phyloP scores from a whole-genome alignment of 2,888 invertebrate genomes.

The Heteropelma amictum region DNA sequence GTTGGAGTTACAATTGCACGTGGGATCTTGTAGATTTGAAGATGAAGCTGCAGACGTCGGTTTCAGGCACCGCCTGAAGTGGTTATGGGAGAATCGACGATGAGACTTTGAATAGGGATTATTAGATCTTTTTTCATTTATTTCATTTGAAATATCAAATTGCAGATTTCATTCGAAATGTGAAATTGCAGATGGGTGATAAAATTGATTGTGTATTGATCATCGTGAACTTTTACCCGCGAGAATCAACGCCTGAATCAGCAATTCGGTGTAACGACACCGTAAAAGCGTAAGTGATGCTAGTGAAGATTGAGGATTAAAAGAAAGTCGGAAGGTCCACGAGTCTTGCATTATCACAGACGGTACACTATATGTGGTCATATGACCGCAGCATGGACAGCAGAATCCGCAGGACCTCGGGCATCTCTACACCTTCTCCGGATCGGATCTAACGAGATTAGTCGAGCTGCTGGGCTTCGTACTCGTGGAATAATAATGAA shows the following conservation, averaged over 20 bases:
- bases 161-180: no score
- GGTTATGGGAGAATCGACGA: background rate
- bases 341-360: background rate
- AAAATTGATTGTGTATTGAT: no score
- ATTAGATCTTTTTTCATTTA: background rate
- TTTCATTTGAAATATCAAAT: background rate
- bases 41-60: no score
- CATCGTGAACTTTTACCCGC: background rate
- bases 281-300: background rate
- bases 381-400: background rate
- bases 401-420: constrained; percentile 30
- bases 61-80: no score
- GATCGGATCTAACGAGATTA: constrained; percentile 41
- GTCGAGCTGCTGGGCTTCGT: constrained; percentile 6
- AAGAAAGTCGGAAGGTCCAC: background rate
- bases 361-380: background rate
- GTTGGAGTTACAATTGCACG: no score
- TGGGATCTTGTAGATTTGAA: no score
- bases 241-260: background rate
- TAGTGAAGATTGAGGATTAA: background rate
- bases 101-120: no score
- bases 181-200: no score
- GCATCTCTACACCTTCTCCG: constrained; percentile 21
- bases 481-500: constrained; percentile 29
- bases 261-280: background rate